Evolutionary conservation across 2,113 vertebrate genomes (phyloP), one percentile per base, ranked within the genome.

Genomic region (Semnopithecus entellus): DNA sequence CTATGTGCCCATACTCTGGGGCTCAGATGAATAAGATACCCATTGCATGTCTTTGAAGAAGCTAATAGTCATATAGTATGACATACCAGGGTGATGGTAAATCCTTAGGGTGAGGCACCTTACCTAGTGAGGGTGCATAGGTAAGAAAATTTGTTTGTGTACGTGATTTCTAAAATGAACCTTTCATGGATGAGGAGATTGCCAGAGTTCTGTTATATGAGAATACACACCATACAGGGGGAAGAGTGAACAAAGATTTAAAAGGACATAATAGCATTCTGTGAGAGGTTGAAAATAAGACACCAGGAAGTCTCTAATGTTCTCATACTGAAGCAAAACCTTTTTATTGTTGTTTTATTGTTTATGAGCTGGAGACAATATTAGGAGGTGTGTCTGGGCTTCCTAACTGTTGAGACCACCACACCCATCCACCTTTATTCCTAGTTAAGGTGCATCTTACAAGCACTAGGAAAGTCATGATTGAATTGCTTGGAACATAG

Each of bases 251-350:
- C 17, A 73, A 55, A 81, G 16, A 40, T 80, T 95, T 45, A 50
- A 79, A 73, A 93, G 52, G 55, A 40, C 40, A 40, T 83, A 90
- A 64, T 88, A 80, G 30, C 45, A 88, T 88, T 18, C 7, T 48
- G 5, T 91, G n/a, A 88, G 8, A 94, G 17, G 48, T 52, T 88
- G 17, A 85, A 84, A 94, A 88, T 94, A 91, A 85, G 75, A 86
- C 40, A 90, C 20, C 48, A 92, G 38, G 23, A 78, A 52, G 70
- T 96, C 22, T 88, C 27, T 78, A 64, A 66, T 59, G n/a, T 68
- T 72, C 92, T 95, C 30, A 64, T 73, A 88, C 52, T 88, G 17
- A 85, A 94, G 16, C 5, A 94, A 94, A 88, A 80, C 35, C 75
- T 68, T 30, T 73, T 91, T 91, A 17, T 70, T 87, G 8, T 43